Conservation (phyloP, 2,797 vertebrate species). For the Poliocrania exsul region DNA sequence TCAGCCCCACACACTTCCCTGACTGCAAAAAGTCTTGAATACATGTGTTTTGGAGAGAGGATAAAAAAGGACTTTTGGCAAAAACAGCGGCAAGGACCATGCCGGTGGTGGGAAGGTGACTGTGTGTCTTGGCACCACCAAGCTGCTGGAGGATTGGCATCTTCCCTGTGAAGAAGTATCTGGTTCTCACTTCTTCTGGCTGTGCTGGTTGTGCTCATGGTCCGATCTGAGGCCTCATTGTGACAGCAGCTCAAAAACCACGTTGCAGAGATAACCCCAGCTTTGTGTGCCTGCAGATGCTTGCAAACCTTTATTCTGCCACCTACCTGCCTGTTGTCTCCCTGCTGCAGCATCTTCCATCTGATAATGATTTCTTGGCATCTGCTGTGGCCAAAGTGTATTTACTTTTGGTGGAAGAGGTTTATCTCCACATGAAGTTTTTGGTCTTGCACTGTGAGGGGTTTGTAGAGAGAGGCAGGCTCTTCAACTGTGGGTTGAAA, state of each 20-base stretch:
- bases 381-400: background rate
- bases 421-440: background rate
- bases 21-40: background rate
- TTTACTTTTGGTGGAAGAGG: background rate
- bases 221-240: background rate
- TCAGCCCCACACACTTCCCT: background rate
- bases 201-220: background rate
- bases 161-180: background rate
- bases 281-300: background rate
- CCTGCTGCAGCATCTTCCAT: accelerated
- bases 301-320: background rate
- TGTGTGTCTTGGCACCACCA: accelerated
- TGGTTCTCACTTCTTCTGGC: background rate
- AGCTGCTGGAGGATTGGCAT: background rate
- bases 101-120: too few relatives aligned
- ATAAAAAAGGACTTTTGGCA: background rate
- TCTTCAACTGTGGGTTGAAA: background rate
- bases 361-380: background rate
- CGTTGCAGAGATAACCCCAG: background rate
- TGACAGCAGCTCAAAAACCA: background rate
- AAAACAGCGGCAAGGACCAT: background rate
- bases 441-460: background rate
- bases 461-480: background rate
- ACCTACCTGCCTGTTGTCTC: background rate
- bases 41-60: background rate